Conservation (phyloP, 1,140 invertebrate species). For the Paraescarpia echinospica region DNA sequence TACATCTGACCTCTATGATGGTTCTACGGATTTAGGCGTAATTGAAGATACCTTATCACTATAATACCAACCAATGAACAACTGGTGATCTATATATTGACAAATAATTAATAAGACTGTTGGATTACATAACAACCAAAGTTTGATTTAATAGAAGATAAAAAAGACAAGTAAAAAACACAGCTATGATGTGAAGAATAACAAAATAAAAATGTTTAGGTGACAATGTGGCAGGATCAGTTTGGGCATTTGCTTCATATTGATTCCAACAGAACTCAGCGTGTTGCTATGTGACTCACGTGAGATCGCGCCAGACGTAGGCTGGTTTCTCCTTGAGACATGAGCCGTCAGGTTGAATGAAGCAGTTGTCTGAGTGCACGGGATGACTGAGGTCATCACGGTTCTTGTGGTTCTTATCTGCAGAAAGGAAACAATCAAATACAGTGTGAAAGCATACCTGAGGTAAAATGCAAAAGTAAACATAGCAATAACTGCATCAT, state of each 20-base stretch:
- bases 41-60: too few relatives aligned
- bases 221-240: background rate
- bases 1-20: too few relatives aligned
- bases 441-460: background rate
- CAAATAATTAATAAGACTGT: background rate
- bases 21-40: too few relatives aligned
- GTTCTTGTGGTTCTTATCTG: slow-evolving; percentile 4
- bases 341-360: slow-evolving; percentile 56
- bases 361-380: slow-evolving; percentile 71
- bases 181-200: background rate
- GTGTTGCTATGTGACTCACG: slow-evolving; percentile 39
- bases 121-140: background rate
- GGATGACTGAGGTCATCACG: slow-evolving; percentile 65
- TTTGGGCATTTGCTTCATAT: background rate
- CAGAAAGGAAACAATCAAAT: background rate
- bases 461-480: background rate
- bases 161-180: background rate
- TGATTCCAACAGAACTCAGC: background rate
- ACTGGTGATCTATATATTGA: background rate
- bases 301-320: slow-evolving; percentile 68
- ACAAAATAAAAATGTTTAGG: background rate
- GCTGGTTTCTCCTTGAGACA: slow-evolving; percentile 64
- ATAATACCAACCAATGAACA: background rate
- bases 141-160: background rate
- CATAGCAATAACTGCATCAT: background rate